These are phyloP conservation scores for Turnix velox DNA, from an alignment of 2,113 vertebrate genomes.

Conservation along the genomic window DNA sequence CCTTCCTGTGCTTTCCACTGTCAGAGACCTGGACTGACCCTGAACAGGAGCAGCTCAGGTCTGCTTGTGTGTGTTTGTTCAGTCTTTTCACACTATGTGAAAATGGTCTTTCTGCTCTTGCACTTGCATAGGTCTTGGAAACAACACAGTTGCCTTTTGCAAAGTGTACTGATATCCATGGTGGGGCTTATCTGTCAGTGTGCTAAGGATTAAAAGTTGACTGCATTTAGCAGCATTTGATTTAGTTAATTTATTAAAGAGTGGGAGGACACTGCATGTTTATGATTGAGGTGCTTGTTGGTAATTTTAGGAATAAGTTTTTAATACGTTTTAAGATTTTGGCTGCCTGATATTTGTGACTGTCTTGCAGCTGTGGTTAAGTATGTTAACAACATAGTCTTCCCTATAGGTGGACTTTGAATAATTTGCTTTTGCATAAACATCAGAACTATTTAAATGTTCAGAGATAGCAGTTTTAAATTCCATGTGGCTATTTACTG, in stretches of 20 bases:
- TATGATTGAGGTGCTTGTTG: background rate
- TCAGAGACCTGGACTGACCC: background rate
- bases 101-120: background rate
- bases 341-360: background rate
- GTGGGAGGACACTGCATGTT: background rate
- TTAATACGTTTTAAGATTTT: background rate
- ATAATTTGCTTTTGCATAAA: background rate
- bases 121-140: background rate
- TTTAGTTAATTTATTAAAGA: background rate
- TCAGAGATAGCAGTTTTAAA: background rate
- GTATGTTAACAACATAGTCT: background rate
- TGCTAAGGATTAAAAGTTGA: background rate
- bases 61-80: rapidly evolving
- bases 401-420: background rate
- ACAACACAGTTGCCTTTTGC: background rate
- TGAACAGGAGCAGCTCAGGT: background rate
- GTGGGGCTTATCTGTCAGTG: background rate
- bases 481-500: background rate
- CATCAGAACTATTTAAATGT: background rate
- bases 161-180: background rate
- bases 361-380: background rate
- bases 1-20: background rate
- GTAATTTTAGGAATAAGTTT: background rate
- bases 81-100: background rate
- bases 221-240: background rate